phyloP scores from a whole-genome alignment of 1,140 invertebrate genomes.

The Aphelinus certus region DNA sequence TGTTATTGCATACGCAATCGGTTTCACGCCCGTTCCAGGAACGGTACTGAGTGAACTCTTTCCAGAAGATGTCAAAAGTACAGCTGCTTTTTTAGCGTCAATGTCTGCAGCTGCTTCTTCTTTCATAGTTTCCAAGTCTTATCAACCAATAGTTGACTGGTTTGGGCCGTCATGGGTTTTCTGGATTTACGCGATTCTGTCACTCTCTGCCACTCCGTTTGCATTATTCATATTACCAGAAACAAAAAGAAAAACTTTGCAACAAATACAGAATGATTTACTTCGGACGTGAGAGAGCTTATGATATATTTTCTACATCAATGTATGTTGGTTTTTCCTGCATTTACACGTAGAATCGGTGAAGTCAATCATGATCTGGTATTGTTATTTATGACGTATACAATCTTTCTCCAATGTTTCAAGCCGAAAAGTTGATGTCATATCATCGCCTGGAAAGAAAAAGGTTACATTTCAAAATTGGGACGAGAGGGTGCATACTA shows the following conservation, averaged over 20 bases:
- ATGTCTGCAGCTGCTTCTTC: conserved; percentile 76
- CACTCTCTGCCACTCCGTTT: conserved; percentile 41
- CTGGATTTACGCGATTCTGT: conserved; percentile 77
- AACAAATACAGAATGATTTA: conserved; percentile 39
- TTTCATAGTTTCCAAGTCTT: conserved; percentile 78
- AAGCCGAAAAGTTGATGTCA: no score
- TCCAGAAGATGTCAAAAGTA: conserved; percentile 73
- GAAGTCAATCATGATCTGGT: no score
- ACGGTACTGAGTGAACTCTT: conserved; percentile 79
- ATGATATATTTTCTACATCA: no score
- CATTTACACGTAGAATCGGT: no score
- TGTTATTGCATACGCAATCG: conserved; percentile 66
- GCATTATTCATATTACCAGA: conserved; percentile 72
- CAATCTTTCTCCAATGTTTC: no score
- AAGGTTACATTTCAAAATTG: no score
- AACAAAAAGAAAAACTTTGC: conserved; percentile 81
- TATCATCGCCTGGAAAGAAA: no score
- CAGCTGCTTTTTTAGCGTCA: conserved; percentile 75
- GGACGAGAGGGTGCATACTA: no score
- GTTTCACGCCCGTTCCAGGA: conserved; percentile 76
- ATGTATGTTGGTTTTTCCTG: no score
- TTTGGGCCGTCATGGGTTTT: conserved; percentile 76
- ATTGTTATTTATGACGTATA: no score
- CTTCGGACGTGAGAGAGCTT: no score
- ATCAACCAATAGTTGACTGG: conserved; percentile 70